phyloP scores from a whole-genome alignment of 2,113 vertebrate species.

The Neodon shergylaensis region DNA sequence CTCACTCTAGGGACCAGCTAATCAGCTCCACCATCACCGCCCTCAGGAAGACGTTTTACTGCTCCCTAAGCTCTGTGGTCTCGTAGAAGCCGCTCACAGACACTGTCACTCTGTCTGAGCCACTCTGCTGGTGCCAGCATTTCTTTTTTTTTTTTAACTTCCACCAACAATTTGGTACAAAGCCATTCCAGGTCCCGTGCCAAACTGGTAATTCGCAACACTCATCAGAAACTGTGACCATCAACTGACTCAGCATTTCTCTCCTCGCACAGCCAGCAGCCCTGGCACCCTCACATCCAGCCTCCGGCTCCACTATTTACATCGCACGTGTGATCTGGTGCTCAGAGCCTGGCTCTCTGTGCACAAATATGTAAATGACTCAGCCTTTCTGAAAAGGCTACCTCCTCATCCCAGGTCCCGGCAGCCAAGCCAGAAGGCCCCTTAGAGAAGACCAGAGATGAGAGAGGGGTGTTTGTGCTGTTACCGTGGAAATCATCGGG shows the following conservation, averaged over 20 bases:
- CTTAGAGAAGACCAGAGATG: neutral
- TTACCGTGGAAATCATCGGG: neutral
- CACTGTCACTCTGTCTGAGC: neutral
- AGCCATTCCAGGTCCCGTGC: slow-evolving; percentile 25
- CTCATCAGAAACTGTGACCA: slow-evolving; percentile 58
- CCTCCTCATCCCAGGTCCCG: neutral
- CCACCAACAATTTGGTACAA: slow-evolving; percentile 28
- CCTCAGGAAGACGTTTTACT: neutral
- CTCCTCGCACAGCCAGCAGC: neutral
- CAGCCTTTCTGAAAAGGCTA: slow-evolving; percentile 26
- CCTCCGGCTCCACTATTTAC: slow-evolving; percentile 10
- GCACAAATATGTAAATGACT: slow-evolving; percentile 47
- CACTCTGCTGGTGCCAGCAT: slow-evolving; percentile 11
- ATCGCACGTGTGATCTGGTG: neutral
- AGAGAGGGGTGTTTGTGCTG: neutral
- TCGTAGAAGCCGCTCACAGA: neutral
- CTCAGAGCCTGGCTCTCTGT: neutral
- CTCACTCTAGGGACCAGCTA: neutral
- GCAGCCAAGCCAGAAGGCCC: slow-evolving; percentile 3
- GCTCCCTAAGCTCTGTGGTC: neutral
- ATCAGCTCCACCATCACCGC: neutral
- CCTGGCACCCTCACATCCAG: slow-evolving; percentile 46
- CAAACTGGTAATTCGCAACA: slow-evolving; percentile 64
- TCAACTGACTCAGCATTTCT: slow-evolving; percentile 70
- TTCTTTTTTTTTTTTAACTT: neutral